phyloP scores from a whole-genome alignment of 2,797 vertebrate species.

The Chaetodon trifasciatus region DNA sequence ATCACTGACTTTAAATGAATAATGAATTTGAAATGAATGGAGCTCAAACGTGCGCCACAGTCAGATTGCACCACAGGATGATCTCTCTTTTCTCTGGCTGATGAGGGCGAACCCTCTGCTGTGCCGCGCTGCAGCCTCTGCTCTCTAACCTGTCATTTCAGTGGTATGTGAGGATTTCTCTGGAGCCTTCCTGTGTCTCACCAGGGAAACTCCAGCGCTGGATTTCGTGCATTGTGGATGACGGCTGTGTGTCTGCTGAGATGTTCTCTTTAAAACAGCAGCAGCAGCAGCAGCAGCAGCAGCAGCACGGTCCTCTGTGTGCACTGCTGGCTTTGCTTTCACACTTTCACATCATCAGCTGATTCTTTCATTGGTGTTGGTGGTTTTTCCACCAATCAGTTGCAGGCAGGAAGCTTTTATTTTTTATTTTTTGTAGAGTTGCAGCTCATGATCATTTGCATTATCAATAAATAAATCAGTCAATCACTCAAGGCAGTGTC shows the following conservation, averaged over 20 bases:
- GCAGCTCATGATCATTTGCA: background rate
- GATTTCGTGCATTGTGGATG: background rate
- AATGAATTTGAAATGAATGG: background rate
- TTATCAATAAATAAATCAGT: background rate
- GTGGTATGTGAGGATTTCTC: conserved; percentile 18
- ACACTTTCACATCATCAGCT: background rate
- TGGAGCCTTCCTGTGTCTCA: conserved; percentile 2
- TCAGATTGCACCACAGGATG: background rate
- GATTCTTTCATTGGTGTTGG: background rate
- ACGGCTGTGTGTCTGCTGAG: background rate
- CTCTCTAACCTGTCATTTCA: conserved; percentile 26
- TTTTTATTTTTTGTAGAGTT: background rate
- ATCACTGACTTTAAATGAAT: background rate
- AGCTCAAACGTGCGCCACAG: background rate
- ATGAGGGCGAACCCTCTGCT: background rate
- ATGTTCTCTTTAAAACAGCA: background rate
- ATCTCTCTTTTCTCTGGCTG: background rate
- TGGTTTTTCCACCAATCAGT: background rate
- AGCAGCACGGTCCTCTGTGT: background rate
- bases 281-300: too few species aligned
- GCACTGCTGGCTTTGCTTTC: background rate
- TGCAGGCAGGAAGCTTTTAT: conserved; percentile 1
- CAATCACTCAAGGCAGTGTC: background rate
- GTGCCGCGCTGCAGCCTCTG: background rate
- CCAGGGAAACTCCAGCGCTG: conserved; percentile 8